Conservation (phyloP, 2,888 invertebrate genomes). For the Amphipoea lucens region DNA sequence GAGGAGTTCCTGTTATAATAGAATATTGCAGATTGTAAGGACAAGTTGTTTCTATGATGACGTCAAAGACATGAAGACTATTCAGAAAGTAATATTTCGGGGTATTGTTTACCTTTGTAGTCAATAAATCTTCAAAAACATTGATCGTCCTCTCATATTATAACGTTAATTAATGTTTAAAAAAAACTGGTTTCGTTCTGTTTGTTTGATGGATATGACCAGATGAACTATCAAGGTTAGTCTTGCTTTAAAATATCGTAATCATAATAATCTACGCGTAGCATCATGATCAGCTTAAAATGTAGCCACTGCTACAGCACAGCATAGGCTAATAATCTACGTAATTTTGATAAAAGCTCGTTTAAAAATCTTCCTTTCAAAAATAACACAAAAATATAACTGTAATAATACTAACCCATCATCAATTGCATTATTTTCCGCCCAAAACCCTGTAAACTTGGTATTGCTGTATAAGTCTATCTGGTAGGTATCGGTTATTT, state of each 20-base stretch:
- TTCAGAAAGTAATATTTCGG: background rate
- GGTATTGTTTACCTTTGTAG: background rate
- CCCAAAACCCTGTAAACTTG: background rate
- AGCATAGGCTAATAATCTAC: background rate
- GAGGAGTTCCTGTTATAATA: slow-evolving; percentile 5
- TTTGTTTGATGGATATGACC: too few species aligned
- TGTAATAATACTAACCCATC: background rate
- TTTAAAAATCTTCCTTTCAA: background rate
- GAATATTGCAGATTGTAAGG: background rate
- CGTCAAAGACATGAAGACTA: background rate
- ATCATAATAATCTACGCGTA: background rate
- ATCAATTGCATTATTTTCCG: background rate
- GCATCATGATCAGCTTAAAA: background rate
- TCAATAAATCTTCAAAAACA: too few species aligned
- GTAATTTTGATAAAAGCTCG: background rate
- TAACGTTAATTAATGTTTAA: background rate
- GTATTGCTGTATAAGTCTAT: background rate
- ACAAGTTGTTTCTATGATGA: background rate
- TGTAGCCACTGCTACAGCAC: background rate
- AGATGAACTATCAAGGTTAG: background rate
- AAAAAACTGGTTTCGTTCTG: background rate
- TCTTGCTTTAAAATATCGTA: too few species aligned
- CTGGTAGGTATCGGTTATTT: slow-evolving; percentile 11
- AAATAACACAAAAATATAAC: background rate
- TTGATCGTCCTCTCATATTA: background rate